Evolutionary conservation across 2,797 vertebrate species (phyloP).

Genomic region (Odontamblyopus rebecca): DNA sequence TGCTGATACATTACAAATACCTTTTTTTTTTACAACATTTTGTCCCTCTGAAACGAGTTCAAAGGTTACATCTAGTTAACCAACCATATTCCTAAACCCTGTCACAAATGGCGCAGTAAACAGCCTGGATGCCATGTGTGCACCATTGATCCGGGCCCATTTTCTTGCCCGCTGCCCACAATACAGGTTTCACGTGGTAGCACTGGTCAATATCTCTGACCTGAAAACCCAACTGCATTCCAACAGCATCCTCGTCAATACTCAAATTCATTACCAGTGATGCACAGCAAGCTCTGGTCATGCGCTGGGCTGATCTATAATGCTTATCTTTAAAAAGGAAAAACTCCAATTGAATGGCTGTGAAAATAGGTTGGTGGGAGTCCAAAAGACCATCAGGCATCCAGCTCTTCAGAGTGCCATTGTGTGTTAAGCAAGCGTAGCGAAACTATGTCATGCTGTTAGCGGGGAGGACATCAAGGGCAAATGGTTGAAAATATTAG

Average conservation of each 20-base stretch:
- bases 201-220: conserved; percentile 79
- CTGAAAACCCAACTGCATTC: conserved; percentile 71
- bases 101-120: conserved; percentile 40
- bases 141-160: conserved; percentile 76
- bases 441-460: conserved; percentile 63
- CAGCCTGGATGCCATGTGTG: conserved; percentile 60
- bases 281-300: conserved; percentile 36
- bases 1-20: too few relatives aligned
- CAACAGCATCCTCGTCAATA: conserved; percentile 65
- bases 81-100: conserved; percentile 15
- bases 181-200: conserved; percentile 68
- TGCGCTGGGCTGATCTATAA: conserved; percentile 54
- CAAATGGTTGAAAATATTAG: conserved; percentile 60
- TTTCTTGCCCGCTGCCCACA: conserved; percentile 71
- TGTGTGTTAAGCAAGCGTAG: conserved; percentile 30
- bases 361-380: conserved; percentile 52
- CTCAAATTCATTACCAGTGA: conserved; percentile 67
- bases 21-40: too few relatives aligned
- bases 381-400: conserved; percentile 34
- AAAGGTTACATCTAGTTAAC: background rate
- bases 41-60: too few relatives aligned
- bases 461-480: conserved; percentile 57
- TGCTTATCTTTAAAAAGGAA: conserved; percentile 45
- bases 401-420: conserved; percentile 39
- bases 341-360: conserved; percentile 41